Base-by-base conservation (phyloP, 2,113 vertebrate genomes). In the Turdus rufiventris region DNA sequence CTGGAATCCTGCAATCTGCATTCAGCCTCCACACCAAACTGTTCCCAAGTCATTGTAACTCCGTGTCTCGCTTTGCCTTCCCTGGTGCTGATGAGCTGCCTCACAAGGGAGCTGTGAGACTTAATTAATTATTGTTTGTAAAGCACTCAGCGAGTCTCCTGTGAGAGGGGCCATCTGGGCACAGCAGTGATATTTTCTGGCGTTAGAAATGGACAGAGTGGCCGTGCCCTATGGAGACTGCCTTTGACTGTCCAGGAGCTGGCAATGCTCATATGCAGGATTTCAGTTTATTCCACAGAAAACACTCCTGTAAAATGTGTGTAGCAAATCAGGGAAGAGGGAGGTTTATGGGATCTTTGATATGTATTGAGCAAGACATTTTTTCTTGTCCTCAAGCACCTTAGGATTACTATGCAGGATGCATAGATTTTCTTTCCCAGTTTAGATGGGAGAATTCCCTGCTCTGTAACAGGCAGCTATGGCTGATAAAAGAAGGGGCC, bases 71-170 rank as follows among this genome's bases (percentile, higher is more conserved):
- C 28, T 93, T 63, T 24, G 60, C 56, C 19, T 77, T 80, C 60
- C 48, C 62, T 38, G 48, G 19, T 78, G 74, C 78, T 51, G 84
- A 40, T 47, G 94, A 85, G 94, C 67, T 62, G 29, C 74, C 85
- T 80, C 91, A 10, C 78, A n/a, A 42, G 95, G 87, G 93, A 95
- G 47, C 29, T 83, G 12, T 5, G 60, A 95, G 89, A 43, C 63
- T 94, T 91, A 90, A 94, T 97, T 97, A 91, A 95, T 83, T 91
- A 79, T 61, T 78, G 66, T 74, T 92, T 54, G 57, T 23, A 2
- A 94, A 89, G 86, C 47, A 43, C 77, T 91, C 9, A 1, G 31
- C 0, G 3, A 47, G 29, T 62, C 66, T 60, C n/a, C 40, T 25
- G 66, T 33, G 91, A 48, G 47, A 75, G 70, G 42, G 80, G 62